Evolutionary conservation across 2,888 invertebrate species (phyloP).

Genomic region (Apamea crenata): DNA sequence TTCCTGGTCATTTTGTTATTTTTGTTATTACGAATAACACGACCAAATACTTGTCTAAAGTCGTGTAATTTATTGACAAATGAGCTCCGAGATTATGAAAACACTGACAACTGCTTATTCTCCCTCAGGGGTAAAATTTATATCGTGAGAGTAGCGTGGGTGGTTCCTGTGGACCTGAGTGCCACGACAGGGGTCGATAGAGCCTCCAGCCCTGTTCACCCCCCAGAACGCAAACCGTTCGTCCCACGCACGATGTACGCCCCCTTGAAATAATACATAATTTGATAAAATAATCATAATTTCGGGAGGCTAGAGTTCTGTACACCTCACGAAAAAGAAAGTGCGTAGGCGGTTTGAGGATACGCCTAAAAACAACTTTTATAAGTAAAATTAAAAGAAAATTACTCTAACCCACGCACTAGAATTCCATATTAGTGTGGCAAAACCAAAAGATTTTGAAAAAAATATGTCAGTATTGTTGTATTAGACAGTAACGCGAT

Average conservation of each 20-base stretch:
- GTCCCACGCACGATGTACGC: no score
- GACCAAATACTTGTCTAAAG: background rate
- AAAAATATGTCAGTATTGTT: background rate
- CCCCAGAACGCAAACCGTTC: background rate
- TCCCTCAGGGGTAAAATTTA: background rate
- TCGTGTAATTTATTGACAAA: slow-evolving; percentile 1
- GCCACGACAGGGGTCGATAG: background rate
- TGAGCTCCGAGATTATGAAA: background rate
- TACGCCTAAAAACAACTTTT: slow-evolving; percentile 2
- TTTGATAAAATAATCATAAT: slow-evolving; percentile 16
- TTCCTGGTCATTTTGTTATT: background rate
- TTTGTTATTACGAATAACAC: background rate
- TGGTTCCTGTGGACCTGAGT: background rate
- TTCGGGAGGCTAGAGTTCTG: slow-evolving; percentile 36
- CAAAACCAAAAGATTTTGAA: no score
- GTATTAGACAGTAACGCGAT: background rate
- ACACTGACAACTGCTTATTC: slow-evolving; percentile 15
- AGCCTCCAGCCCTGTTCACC: slow-evolving; percentile 14
- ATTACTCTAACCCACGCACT: background rate
- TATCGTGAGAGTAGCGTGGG: slow-evolving; percentile 14
- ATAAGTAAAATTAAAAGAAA: background rate
- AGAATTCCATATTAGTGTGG: background rate
- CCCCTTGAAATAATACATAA: slow-evolving; percentile 28
- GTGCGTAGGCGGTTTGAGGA: slow-evolving; percentile 12
- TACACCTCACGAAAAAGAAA: slow-evolving; percentile 37